Evolutionary conservation across 2,888 invertebrate genomes (phyloP).

Genomic region (Scaptodrosophila latifasciaeformis): DNA sequence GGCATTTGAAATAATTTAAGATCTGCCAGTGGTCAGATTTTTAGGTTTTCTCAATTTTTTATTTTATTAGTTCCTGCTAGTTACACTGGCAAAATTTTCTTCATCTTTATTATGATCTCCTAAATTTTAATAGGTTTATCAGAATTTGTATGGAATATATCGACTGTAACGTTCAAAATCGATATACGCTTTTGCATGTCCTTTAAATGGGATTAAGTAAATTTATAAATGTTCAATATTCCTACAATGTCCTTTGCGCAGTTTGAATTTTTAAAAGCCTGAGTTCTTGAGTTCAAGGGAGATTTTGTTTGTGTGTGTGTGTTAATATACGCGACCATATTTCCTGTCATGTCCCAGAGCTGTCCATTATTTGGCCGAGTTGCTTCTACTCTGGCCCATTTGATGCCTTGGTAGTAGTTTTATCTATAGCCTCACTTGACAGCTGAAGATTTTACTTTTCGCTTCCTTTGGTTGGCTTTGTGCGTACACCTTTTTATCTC

Average conservation of each 20-base stretch:
- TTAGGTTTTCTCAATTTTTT: too few relatives aligned
- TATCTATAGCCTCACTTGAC: conserved; percentile 47
- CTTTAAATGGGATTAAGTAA: too few relatives aligned
- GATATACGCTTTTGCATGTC: too few relatives aligned
- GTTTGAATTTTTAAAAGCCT: conserved; percentile 23
- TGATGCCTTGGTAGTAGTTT: conserved; percentile 42
- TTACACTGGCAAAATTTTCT: too few relatives aligned
- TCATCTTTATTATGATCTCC: too few relatives aligned
- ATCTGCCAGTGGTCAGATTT: too few relatives aligned
- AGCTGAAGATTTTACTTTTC: conserved; percentile 46
- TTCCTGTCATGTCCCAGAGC: conserved; percentile 40
- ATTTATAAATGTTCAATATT: conserved; percentile 55
- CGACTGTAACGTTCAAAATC: conserved; percentile 30
- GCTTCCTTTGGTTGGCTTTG: conserved; percentile 10
- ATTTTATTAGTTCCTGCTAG: too few relatives aligned
- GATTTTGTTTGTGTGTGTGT: conserved; percentile 6
- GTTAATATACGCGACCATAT: conserved; percentile 36
- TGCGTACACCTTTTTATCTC: background rate
- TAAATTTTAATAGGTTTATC: background rate
- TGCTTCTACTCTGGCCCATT: too few relatives aligned
- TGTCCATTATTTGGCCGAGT: too few relatives aligned
- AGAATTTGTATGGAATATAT: conserved; percentile 9
- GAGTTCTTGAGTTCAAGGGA: too few relatives aligned
- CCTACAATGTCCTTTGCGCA: conserved; percentile 58
- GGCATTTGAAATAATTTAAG: too few relatives aligned